Percentiles rank a stretch among this genome's conserved stretches.
These are phyloP conservation scores for Panorpa germanica DNA, from an alignment of 2,888 invertebrate species.

Conservation along the genomic window DNA sequence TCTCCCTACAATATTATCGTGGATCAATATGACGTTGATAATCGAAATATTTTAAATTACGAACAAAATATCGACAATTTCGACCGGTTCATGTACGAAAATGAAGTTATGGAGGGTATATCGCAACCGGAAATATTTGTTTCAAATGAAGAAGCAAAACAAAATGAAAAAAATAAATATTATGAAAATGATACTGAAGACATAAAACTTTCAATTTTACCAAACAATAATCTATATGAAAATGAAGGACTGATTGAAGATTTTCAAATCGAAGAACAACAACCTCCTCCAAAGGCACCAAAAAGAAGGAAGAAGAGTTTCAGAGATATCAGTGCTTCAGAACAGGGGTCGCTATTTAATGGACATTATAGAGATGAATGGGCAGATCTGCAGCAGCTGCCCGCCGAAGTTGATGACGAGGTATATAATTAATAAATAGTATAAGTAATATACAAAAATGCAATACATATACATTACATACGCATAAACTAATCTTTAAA, in stretches of 20 bases:
- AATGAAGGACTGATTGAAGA: constrained; percentile 7
- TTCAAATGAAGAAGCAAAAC: constrained; percentile 11
- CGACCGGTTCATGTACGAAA: constrained; percentile 17
- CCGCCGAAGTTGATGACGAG: not conserved
- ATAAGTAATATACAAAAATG: constrained; percentile 2
- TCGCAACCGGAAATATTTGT: constrained; percentile 31
- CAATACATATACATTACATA: constrained; percentile 10
- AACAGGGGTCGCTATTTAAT: constrained; percentile 22
- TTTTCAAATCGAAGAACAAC: constrained; percentile 12
- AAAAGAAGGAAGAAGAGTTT: constrained; percentile 21
- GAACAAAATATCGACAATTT: constrained; percentile 12
- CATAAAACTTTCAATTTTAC: constrained; percentile 8
- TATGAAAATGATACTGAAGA: constrained; percentile 13
- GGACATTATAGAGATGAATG: constrained; percentile 19
- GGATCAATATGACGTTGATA: constrained; percentile 19
- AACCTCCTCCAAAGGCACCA: constrained; percentile 21
- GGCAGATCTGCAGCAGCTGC: not conserved
- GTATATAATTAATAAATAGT: constrained; percentile 4
- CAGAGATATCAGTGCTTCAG: constrained; percentile 17
- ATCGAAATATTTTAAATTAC: constrained; percentile 20
- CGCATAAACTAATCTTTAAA: not conserved
- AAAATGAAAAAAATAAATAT: constrained; percentile 12
- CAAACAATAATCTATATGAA: constrained; percentile 4
- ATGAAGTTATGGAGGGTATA: constrained; percentile 29
- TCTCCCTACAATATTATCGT: constrained; percentile 22